These are phyloP conservation scores for Dasysyrphus albostriatus DNA, from an alignment of 2,888 invertebrate species.

Conservation along the genomic window DNA sequence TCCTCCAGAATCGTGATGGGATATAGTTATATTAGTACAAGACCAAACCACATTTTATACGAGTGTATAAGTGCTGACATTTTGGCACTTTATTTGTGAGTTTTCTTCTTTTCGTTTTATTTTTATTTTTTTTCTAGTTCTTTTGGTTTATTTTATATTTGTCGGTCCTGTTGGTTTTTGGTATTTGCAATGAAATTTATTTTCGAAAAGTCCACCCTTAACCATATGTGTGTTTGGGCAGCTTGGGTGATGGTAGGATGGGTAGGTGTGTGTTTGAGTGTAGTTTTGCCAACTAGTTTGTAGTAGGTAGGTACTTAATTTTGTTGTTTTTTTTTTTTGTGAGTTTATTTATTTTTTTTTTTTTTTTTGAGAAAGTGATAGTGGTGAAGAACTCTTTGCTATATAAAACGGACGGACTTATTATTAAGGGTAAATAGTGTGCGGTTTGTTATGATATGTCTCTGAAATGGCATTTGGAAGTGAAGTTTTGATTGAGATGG, in stretches of 20 bases:
- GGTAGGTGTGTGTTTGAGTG: neutral
- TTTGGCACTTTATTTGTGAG: slow-evolving; percentile 74
- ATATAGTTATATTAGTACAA: slow-evolving; percentile 36
- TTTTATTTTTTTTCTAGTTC: too few species aligned
- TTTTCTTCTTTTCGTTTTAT: slow-evolving; percentile 5
- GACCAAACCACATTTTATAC: slow-evolving; percentile 66
- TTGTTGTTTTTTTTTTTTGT: neutral
- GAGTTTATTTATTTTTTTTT: neutral
- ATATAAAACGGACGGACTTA: slow-evolving; percentile 36
- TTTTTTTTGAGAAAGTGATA: slow-evolving; percentile 53
- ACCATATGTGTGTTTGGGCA: slow-evolving; percentile 15
- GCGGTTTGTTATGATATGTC: slow-evolving; percentile 60
- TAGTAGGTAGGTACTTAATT: slow-evolving; percentile 7
- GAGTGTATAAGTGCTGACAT: slow-evolving; percentile 74
- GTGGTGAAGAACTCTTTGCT: slow-evolving; percentile 47
- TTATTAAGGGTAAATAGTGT: slow-evolving; percentile 48
- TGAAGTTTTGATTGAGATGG: slow-evolving; percentile 44
- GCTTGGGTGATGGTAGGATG: neutral
- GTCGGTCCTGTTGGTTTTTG: slow-evolving; percentile 46
- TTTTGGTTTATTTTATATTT: slow-evolving; percentile 21
- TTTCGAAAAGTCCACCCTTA: slow-evolving; percentile 38
- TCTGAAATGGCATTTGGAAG: slow-evolving; percentile 34
- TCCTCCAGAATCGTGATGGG: slow-evolving; percentile 9
- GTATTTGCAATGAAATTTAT: slow-evolving; percentile 67
- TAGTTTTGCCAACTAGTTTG: slow-evolving; percentile 10